phyloP scores from a whole-genome alignment of 2,113 vertebrate genomes.

The Hiodon alosoides region DNA sequence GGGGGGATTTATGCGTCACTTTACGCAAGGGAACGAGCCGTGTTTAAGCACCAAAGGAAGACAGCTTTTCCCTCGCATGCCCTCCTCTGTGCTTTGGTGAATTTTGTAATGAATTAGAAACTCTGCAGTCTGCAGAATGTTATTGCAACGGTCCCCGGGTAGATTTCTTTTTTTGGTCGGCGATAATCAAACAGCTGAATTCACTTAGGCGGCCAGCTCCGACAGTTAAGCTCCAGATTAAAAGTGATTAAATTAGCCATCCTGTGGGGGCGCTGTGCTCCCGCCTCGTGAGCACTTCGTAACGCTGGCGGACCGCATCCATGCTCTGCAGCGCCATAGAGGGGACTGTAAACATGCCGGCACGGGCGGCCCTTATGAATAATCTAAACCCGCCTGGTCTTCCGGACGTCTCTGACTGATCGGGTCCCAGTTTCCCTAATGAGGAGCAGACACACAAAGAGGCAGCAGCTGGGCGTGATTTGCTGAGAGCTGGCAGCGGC shows the following conservation, averaged over 20 bases:
- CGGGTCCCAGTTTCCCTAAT: slow-evolving; percentile 20
- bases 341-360: no score
- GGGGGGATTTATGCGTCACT: slow-evolving; percentile 18
- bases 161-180: slow-evolving; percentile 32
- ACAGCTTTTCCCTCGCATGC: background rate
- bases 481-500: slow-evolving; percentile 60
- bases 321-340: slow-evolving; percentile 45
- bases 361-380: no score
- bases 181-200: slow-evolving; percentile 51
- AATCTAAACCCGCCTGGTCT: no score
- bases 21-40: slow-evolving; percentile 1
- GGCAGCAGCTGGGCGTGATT: slow-evolving; percentile 70
- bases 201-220: slow-evolving; percentile 54
- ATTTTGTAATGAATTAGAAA: slow-evolving; percentile 28
- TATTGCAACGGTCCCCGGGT: slow-evolving; percentile 22
- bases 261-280: slow-evolving; percentile 60
- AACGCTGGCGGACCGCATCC: slow-evolving; percentile 50
- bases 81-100: slow-evolving; percentile 35
- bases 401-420: slow-evolving; percentile 25
- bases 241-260: slow-evolving; percentile 60
- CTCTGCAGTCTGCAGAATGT: slow-evolving; percentile 23
- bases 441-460: slow-evolving; percentile 30
- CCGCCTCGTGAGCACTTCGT: slow-evolving; percentile 59
- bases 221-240: slow-evolving; percentile 65
- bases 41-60: background rate